These are phyloP conservation scores for Callocephalon fimbriatum DNA, from an alignment of 2,113 vertebrate species.

Conservation along the genomic window DNA sequence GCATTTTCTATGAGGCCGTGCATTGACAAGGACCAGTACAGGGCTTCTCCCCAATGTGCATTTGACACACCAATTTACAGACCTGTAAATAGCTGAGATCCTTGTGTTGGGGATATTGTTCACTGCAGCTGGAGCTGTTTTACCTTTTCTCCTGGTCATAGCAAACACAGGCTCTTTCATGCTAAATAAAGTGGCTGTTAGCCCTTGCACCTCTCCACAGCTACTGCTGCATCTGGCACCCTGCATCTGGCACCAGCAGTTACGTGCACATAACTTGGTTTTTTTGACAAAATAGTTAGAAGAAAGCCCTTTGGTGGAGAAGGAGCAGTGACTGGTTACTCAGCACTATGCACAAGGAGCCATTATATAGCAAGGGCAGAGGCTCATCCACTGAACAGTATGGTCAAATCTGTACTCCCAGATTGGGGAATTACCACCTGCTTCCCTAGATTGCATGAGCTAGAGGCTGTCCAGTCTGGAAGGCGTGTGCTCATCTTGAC, in stretches of 20 bases:
- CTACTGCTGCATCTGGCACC: background rate
- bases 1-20: accelerated
- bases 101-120: background rate
- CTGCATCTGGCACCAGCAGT: background rate
- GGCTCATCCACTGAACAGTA: background rate
- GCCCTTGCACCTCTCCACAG: background rate
- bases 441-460: background rate
- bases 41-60: background rate
- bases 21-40: background rate
- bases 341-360: background rate
- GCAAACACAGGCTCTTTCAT: background rate
- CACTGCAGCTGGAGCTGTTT: accelerated
- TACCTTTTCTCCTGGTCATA: accelerated
- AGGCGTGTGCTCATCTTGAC: background rate
- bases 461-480: background rate
- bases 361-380: background rate
- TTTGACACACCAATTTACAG: background rate
- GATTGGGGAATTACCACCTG: background rate
- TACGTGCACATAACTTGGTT: background rate
- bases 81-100: background rate
- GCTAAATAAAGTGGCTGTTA: background rate
- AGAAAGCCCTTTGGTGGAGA: background rate
- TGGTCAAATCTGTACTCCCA: background rate
- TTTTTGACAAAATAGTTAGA: background rate
- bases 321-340: background rate